A percentile compares a stretch with the other conserved stretches of the same genome.
Evolutionary conservation across 2,888 invertebrate species (phyloP).

Genomic region (Eristalinus aeneus): DNA sequence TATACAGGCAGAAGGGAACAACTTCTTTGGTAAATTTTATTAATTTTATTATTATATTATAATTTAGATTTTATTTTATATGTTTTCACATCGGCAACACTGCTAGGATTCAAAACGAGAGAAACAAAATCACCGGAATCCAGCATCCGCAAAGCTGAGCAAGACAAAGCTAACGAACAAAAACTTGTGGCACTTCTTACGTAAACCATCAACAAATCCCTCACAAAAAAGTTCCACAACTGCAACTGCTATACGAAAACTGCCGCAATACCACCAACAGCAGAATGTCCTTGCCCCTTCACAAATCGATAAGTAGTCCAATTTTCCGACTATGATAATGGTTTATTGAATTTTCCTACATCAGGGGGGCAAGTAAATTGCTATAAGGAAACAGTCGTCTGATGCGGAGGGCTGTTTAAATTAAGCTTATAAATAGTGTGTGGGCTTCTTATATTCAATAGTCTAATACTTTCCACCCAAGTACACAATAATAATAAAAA

Average conservation of each 20-base stretch:
- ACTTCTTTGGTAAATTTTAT: no score
- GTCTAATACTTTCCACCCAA: conserved; percentile 52
- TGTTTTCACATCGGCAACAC: not conserved
- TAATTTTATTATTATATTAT: no score
- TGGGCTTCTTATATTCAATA: no score
- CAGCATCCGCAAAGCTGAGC: not conserved
- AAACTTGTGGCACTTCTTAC: conserved; percentile 12
- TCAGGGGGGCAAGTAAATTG: not conserved
- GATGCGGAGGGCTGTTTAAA: no score
- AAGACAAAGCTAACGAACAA: not conserved
- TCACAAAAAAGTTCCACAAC: not conserved
- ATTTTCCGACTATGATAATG: conserved; percentile 20
- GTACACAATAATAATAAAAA: not conserved
- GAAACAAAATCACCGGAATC: not conserved
- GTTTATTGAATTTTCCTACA: conserved; percentile 62
- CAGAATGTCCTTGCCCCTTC: conserved; percentile 51
- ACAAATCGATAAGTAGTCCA: conserved; percentile 59
- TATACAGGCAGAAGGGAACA: no score
- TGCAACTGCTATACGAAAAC: conserved; percentile 29
- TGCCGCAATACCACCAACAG: conserved; percentile 12
- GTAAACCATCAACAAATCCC: conserved; percentile 1
- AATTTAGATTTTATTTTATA: no score
- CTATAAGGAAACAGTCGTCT: not conserved
- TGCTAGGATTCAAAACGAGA: conserved; percentile 10
- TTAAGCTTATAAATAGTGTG: no score